These are phyloP conservation scores for Drosophila leontia DNA, from an alignment of 1,140 invertebrate genomes.

Conservation along the genomic window DNA sequence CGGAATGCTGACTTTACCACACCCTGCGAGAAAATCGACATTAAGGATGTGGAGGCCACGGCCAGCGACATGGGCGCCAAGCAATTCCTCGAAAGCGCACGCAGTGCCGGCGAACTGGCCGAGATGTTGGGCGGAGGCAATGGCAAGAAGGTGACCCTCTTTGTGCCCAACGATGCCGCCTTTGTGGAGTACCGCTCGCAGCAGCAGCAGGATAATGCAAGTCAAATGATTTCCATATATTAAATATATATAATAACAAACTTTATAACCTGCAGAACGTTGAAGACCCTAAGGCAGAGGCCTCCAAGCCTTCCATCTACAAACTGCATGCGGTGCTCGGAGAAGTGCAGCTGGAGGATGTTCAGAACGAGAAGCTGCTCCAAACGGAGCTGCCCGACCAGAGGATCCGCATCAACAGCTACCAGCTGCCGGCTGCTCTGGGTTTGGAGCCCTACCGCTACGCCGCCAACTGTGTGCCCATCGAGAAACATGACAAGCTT, in stretches of 20 bases:
- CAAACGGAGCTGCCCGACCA: slow-evolving; percentile 85
- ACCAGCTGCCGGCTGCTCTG: slow-evolving; percentile 85
- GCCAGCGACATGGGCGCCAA: slow-evolving; percentile 86
- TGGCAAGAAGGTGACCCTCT: slow-evolving; percentile 86
- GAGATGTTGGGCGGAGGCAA: slow-evolving; percentile 84
- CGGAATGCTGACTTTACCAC: slow-evolving; percentile 85
- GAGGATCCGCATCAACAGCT: slow-evolving; percentile 88
- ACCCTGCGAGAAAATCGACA: slow-evolving; percentile 86
- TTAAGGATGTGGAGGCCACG: slow-evolving; percentile 86
- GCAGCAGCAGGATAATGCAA: slow-evolving; percentile 75
- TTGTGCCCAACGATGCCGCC: slow-evolving; percentile 86
- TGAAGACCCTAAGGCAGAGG: slow-evolving; percentile 67
- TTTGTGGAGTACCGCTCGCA: slow-evolving; percentile 85
- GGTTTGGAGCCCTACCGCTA: slow-evolving; percentile 73
- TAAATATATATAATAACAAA: neutral
- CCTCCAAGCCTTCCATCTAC: slow-evolving; percentile 67
- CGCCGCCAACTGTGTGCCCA: slow-evolving; percentile 87
- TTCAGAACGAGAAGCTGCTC: slow-evolving; percentile 85
- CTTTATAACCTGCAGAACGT: slow-evolving; percentile 48
- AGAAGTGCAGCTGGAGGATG: slow-evolving; percentile 85
- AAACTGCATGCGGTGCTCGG: slow-evolving; percentile 85
- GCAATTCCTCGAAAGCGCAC: slow-evolving; percentile 86
- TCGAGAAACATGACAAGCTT: slow-evolving; percentile 85
- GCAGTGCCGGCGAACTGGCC: slow-evolving; percentile 84
- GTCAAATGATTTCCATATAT: neutral